Conservation (phyloP, 2,888 invertebrate species). For the Cylindroiulus punctatus region DNA sequence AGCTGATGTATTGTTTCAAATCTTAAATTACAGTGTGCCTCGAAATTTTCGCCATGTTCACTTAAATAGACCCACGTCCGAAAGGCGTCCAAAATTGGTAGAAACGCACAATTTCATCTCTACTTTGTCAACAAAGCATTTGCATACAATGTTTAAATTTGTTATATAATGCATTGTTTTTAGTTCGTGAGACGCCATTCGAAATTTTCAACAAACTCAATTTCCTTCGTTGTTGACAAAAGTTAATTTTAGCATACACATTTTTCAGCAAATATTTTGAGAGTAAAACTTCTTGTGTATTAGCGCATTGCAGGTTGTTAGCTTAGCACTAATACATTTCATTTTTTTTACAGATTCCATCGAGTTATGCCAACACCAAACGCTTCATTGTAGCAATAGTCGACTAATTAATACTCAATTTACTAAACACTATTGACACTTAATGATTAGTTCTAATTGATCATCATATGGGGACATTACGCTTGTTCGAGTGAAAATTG, state of each 20-base stretch:
- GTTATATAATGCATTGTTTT: background rate
- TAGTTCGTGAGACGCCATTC: background rate
- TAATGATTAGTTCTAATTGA: constrained; percentile 37
- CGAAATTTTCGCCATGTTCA: background rate
- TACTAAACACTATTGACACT: constrained; percentile 22
- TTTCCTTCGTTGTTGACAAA: background rate
- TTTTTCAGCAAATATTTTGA: background rate
- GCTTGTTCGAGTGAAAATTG: constrained; percentile 31
- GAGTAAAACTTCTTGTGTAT: background rate
- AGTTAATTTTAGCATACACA: background rate
- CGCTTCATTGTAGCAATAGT: constrained; percentile 34
- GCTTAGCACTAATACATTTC: too few species aligned
- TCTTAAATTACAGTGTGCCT: constrained; percentile 25
- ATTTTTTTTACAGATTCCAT: too few species aligned
- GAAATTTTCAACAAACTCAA: background rate
- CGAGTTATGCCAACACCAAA: background rate
- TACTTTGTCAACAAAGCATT: background rate
- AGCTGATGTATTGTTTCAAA: background rate
- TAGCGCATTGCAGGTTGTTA: background rate
- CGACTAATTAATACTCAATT: constrained; percentile 17
- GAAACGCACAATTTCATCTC: background rate
- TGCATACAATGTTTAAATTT: background rate
- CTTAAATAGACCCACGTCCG: background rate
- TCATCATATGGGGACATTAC: constrained; percentile 39
- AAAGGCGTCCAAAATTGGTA: background rate